Evolutionary conservation across 2,113 vertebrate species (phyloP), one percentile per base, ranked within the genome.

Genomic region (Anthoscopus minutus): DNA sequence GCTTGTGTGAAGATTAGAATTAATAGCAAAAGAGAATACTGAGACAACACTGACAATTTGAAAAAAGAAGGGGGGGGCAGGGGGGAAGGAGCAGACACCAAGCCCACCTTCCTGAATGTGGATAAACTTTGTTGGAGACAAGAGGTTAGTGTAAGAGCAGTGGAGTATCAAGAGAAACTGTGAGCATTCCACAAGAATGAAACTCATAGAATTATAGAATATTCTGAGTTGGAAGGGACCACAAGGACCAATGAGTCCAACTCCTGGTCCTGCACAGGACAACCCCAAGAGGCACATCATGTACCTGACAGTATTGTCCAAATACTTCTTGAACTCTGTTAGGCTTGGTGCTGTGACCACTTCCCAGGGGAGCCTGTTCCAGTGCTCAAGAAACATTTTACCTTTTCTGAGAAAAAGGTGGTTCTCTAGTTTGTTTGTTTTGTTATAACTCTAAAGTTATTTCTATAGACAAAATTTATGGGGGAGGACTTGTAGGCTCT

Each of bases 51-150:
- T 27, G 21, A 5, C 28, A 53, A 65, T 20, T n/a, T 5, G 15
- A 58, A 72, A 54, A 33, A 23, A 12, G 10, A 7, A 13, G 5
- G 27, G 13, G 21, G 21, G n/a, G 14, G 6, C 10, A 31, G 11
- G 4, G 3, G 13, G 11, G n/a, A n/a, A n/a, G n/a, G n/a, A n/a
- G 4, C 1, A 2, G 8, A 11, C 10, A 76, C 17, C 5, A 81
- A 81, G 47, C 9, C 40, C 40, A 81, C 38, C 33, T 80, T 81
- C 25, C 35, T 57, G 17, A 67, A 61, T 4, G 12, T 14, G 10
- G 14, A 23, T 57, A 53, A 71, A 71, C n/a, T 51, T 60, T n/a
- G 4, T 20, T 60, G 45, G 47, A 85, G 13, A 40, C 24, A 82
- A 81, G 47, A 1, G 0, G 20, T 78, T 54, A 69, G 70, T 50